Conservation (phyloP, 2,113 vertebrate genomes). For the Stegostoma tigrinum region DNA sequence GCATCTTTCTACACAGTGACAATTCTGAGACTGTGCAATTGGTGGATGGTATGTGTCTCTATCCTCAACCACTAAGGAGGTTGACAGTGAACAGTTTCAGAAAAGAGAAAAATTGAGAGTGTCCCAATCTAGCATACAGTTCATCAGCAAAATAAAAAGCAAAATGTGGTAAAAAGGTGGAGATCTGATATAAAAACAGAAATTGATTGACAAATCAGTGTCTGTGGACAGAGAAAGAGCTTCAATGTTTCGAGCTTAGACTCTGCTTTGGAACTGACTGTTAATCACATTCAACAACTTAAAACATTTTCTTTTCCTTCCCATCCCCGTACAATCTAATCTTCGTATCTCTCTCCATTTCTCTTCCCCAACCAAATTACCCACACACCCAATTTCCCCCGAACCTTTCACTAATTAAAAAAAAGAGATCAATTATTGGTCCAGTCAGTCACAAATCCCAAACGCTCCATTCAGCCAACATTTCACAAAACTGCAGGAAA, state of each 20-base stretch:
- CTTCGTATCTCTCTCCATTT: background rate
- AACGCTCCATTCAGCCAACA: background rate
- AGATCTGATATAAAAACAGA: no score
- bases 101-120: background rate
- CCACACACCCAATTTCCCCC: background rate
- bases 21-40: no score
- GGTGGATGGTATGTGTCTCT: background rate
- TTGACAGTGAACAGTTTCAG: background rate
- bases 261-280: no score
- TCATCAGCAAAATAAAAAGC: no score
- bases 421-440: background rate
- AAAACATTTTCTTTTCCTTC: background rate
- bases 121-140: background rate
- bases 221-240: no score
- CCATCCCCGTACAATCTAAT: no score
- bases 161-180: no score
- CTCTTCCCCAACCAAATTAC: background rate
- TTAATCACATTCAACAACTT: background rate
- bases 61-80: background rate
- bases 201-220: no score
- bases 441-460: background rate
- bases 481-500: background rate
- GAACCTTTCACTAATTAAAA: background rate
- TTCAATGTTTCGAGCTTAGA: no score
- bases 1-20: no score